Base-by-base conservation (phyloP, 2,888 invertebrate species). In the Nomada flava region DNA sequence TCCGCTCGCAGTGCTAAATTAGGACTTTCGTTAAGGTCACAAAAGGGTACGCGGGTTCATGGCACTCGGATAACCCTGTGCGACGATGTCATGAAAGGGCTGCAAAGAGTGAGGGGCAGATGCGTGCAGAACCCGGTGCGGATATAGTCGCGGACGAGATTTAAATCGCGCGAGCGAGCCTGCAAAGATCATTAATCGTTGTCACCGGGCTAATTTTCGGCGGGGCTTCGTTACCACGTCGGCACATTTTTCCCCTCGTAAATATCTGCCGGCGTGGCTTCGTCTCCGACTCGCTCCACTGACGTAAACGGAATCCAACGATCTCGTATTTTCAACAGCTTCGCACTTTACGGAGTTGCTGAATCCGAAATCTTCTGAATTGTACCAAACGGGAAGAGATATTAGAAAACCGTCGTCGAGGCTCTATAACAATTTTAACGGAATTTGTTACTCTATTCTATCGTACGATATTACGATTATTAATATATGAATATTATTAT, bases 81-180 rank as follows among this genome's bases (percentile, higher is more conserved):
- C 47, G 79, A 76, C 67, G 76, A 71, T 75, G 84, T 86, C 76
- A 70, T 60, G 78, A 65, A 74, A 71, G 77, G 73, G 60, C 64
- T 71, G 76, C 85, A 87, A 86, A 85, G 85, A 86, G 82, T 75
- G 53, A 72, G 73, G 67, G 63, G 79, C 82, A 86, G 84, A 86
- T 86, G 86, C 86, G 77, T n/a, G 70, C 73, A 63, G 84, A 83
- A 76, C 53, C 62, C 69, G 42, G 69, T 53, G 72, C 55, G 72
- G 52, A 78, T 82, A 73, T 69, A 79, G 86, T 76, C 79, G 64
- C 64, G 80, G 80, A 76, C 75, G 83, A 86, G 87, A 86, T 86
- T 86, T 86, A 86, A 86, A 85, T 86, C 87, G 87, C 83, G 85
- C 87, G 76, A 80, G 82, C 55, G 55, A 67, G 68, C 70, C 83